These are phyloP conservation scores for Acrobasis suavella DNA, from an alignment of 2,888 invertebrate species.

Conservation along the genomic window DNA sequence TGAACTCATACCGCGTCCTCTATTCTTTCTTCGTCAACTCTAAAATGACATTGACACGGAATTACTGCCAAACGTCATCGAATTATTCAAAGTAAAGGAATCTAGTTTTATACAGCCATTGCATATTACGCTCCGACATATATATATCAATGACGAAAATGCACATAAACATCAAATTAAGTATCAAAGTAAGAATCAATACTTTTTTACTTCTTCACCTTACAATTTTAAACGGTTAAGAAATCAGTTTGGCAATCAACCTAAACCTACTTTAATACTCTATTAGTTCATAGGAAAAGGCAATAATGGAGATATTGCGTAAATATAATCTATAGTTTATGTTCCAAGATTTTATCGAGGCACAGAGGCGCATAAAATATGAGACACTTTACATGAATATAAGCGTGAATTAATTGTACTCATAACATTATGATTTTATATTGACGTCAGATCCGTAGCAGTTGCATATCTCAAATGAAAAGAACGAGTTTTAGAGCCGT, in stretches of 20 bases:
- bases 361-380: not conserved
- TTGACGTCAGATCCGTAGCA: constrained; percentile 12
- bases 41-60: no score
- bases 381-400: not conserved
- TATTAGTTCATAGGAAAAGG: not conserved
- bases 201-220: constrained; percentile 10
- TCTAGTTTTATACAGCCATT: no score
- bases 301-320: not conserved
- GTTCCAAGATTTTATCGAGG: not conserved
- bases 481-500: constrained; percentile 35
- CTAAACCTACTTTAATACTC: constrained; percentile 8
- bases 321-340: not conserved
- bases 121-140: no score
- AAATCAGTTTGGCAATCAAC: constrained; percentile 12
- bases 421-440: constrained; percentile 7
- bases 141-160: no score
- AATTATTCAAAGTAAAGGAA: no score
- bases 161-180: no score
- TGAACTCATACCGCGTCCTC: no score
- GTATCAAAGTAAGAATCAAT: not conserved
- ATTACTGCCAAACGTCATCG: no score
- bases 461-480: constrained; percentile 9
- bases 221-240: constrained; percentile 5
- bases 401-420: constrained; percentile 3
- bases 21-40: no score